phyloP scores from a whole-genome alignment of 2,888 invertebrate genomes.

The Tortrix viridana region DNA sequence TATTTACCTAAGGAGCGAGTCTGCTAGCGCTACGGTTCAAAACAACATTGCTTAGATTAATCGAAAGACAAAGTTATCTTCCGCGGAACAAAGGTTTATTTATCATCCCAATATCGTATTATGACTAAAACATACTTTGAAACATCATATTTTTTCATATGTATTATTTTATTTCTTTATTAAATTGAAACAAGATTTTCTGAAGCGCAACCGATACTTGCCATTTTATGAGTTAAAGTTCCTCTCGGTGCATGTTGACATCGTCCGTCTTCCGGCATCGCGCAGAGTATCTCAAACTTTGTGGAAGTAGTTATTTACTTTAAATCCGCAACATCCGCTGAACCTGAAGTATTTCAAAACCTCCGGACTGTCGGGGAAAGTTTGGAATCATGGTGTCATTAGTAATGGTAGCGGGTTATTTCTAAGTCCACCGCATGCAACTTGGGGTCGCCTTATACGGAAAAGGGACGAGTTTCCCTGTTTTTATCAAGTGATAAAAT shows the following conservation, averaged over 20 bases:
- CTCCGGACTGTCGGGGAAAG: conserved; percentile 27
- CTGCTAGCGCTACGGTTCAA: too few relatives aligned
- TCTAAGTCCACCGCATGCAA: conserved; percentile 35
- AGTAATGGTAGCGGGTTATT: conserved; percentile 31
- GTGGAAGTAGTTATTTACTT: conserved; percentile 33
- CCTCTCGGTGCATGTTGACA: conserved; percentile 12
- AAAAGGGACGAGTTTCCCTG: conserved; percentile 45
- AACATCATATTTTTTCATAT: too few relatives aligned
- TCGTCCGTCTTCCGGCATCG: conserved; percentile 8
- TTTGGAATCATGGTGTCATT: conserved; percentile 34
- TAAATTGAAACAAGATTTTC: conserved; percentile 6
- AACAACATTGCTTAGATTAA: too few relatives aligned
- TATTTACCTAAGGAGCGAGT: too few relatives aligned
- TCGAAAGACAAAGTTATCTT: too few relatives aligned
- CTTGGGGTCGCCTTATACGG: conserved; percentile 32
- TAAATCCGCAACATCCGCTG: conserved; percentile 30
- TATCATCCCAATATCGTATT: too few relatives aligned
- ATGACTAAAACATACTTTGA: too few relatives aligned
- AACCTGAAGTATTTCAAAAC: conserved; percentile 24
- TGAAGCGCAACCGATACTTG: conserved; percentile 14
- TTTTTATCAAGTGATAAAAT: conserved; percentile 71
- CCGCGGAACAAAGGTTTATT: too few relatives aligned
- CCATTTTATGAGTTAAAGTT: conserved; percentile 18
- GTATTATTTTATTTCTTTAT: not conserved
- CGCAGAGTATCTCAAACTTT: conserved; percentile 29